Percentiles rank a stretch among this genome's conserved stretches.
These are phyloP conservation scores for Tapirus terrestris DNA, from an alignment of 2,113 vertebrate genomes.

Conservation along the genomic window DNA sequence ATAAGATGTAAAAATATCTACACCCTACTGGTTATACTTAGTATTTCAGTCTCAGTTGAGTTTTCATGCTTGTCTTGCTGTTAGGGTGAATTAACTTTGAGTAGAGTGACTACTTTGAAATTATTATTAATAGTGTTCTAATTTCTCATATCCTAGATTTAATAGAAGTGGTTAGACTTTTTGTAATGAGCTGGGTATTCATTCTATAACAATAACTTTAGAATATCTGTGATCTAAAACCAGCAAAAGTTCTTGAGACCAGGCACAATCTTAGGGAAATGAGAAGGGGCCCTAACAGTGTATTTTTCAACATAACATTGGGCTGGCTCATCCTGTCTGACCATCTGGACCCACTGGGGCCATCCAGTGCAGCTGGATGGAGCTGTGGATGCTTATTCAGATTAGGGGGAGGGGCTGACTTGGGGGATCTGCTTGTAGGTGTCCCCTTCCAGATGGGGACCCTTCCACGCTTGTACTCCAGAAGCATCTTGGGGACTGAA, in stretches of 20 bases:
- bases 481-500: background rate
- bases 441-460: background rate
- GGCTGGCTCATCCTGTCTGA: background rate
- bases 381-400: background rate
- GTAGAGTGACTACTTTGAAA: background rate
- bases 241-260: background rate
- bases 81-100: conserved; percentile 9
- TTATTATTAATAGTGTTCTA: background rate
- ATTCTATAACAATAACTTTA: background rate
- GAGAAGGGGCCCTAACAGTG: no score
- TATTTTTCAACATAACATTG: background rate
- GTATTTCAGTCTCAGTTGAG: background rate
- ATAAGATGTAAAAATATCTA: background rate
- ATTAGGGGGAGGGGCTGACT: background rate
- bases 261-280: background rate
- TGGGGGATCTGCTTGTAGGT: background rate
- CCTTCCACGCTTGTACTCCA: no score
- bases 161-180: background rate
- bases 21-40: background rate
- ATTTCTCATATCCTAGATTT: background rate
- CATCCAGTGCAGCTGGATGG: background rate
- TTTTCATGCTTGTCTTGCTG: background rate
- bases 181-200: background rate
- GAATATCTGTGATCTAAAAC: background rate
- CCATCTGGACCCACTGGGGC: background rate